These are phyloP conservation scores for Xestia ashworthii DNA, from an alignment of 2,888 invertebrate species.

Conservation along the genomic window DNA sequence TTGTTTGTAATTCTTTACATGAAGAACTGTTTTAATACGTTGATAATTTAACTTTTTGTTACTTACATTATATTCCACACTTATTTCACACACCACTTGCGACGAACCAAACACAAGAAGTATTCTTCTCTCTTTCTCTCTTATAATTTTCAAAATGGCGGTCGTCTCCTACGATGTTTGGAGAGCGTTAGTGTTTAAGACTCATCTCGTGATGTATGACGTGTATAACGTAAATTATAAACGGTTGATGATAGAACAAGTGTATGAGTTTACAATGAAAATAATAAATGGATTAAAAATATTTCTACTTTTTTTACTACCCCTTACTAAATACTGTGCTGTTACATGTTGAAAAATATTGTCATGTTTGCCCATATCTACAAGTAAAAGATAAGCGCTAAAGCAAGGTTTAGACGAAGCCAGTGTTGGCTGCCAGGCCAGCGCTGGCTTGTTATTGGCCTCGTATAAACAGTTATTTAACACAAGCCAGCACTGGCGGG, in stretches of 20 bases:
- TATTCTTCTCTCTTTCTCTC: too few species aligned
- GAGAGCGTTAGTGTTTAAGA: conserved; percentile 72
- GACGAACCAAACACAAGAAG: neutral
- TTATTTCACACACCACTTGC: neutral
- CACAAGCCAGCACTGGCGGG: too few species aligned
- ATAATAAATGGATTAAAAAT: conserved; percentile 86
- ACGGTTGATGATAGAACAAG: conserved; percentile 88
- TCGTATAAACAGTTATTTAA: too few species aligned
- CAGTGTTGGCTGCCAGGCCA: too few species aligned
- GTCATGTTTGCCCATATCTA: neutral
- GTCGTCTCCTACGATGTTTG: conserved; percentile 70
- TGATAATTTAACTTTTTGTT: neutral
- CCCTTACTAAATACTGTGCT: neutral
- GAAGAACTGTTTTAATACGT: neutral
- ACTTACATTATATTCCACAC: neutral
- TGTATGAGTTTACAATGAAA: conserved; percentile 90
- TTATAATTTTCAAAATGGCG: conserved; percentile 10
- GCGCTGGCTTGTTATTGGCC: too few species aligned
- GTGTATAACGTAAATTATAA: conserved; percentile 86
- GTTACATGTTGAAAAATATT: neutral
- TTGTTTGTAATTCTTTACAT: neutral
- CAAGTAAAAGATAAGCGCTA: neutral
- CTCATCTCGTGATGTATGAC: conserved; percentile 77
- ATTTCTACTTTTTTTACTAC: conserved; percentile 19
- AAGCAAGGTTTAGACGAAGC: too few species aligned